Base-by-base conservation (phyloP, 2,797 vertebrate species). In the Etheostoma perlongum region DNA sequence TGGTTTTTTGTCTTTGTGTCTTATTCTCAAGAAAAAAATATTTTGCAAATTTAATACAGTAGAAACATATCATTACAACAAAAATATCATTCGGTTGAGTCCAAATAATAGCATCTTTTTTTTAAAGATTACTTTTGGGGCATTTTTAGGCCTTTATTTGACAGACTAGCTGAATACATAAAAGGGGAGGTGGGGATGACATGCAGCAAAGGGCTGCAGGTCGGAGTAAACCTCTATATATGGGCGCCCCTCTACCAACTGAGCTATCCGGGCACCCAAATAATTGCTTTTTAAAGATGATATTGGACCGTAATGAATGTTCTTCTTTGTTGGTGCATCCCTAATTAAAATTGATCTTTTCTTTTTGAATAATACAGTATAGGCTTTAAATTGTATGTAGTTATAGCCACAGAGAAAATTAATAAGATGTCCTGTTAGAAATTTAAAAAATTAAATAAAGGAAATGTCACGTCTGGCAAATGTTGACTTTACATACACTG, bases 301-400 rank as follows among this genome's bases (percentile, higher is more conserved):
- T 27, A 66, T 58, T 53, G n/a, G 10, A 14, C 48, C 5, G 14
- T 19, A 53, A 42, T 59, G 42, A 67, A 12, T 15, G 5, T 67
- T 40, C 3, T 40, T 40, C 33, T 67, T 57, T 51, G 30, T 55
- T 67, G 27, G 14, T 18, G 21, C 23, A 18, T 52, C 61, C 30
- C n/a, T 70, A 57, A 81, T 83, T 76, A 48, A 72, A 76, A 76
- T 54, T 10, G 40, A 47, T 67, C 36, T 51, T 57, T 69, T 60
- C 51, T 25, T 21, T 58, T 63, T 78, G 16, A 83, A 64, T 48
- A 52, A 30, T 16, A 30, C 30, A 30, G 30, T 30, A 19, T 19
- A 19, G 30, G 33, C 40, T 66, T 71, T 67, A 49, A 9, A 25
- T 72, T 54, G n/a, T 49, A 57, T 71, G 76, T 54, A 48, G 18